Base-by-base conservation (phyloP, 1,140 invertebrate species). In the Augochlora pura region DNA sequence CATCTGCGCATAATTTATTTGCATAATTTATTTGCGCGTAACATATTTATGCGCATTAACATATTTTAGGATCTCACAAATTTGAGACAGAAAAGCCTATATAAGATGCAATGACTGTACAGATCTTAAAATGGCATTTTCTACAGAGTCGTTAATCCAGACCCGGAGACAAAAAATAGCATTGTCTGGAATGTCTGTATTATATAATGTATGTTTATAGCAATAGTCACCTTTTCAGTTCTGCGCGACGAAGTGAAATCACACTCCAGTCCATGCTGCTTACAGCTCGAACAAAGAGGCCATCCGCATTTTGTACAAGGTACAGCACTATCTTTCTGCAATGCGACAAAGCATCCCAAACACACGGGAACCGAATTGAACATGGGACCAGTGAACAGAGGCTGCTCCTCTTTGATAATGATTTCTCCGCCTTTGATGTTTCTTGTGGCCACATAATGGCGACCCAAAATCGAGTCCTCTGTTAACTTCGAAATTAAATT, bases 351-450 rank as follows among this genome's bases (percentile, higher is more conserved):
- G 82, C 96, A 97, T 0, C 94, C 94, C 38, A 96, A 91, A 85
- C 96, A 97, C 1, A 97, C 94, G 0, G 96, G 95, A 0, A 93
- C 88, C 0, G 95, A 96, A 1, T 93, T 93, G 86, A 95, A 94
- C 0, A 94, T 90, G 0, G 97, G 97, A 1, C 96, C 96, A 83
- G 94, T 93, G 0, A 97, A 93, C 14, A 98, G 88, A 0, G 97
- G 95, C 25, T 93, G 32, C 32, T 32, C 96, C 80, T 96, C 89
- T 86, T 27, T 95, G 10, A 96, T 91, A 7, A 98, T 92, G 5
- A 97, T 92, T 88, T 98, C 97, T 3, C 97, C 96, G 25, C 94
- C 91, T 79, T 95, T 94, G 6, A 98, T 95, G 78, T 95, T 94
- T 78, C 95, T 94, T 0, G 94, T 95, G 0, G 97, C 96, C 52